phyloP scores from a whole-genome alignment of 2,797 vertebrate species.

The Trematomus bernacchii region DNA sequence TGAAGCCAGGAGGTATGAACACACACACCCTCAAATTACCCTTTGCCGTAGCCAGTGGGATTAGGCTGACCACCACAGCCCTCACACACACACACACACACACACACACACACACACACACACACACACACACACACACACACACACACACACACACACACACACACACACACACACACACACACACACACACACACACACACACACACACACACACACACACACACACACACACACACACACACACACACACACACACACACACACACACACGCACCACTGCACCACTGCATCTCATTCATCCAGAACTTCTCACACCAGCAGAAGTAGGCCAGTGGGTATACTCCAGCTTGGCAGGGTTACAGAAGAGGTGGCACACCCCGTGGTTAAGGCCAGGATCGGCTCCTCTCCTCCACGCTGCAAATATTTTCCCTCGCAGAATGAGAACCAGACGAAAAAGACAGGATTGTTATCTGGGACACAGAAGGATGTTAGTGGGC shows the following conservation, averaged over 20 bases:
- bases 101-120: conserved; percentile 32
- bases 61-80: conserved; percentile 68
- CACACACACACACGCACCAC: conserved; percentile 60
- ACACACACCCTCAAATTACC: conserved; percentile 84
- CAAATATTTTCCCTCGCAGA: conserved; percentile 79
- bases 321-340: conserved; percentile 74
- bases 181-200: conserved; percentile 45
- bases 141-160: conserved; percentile 62
- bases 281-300: conserved; percentile 61
- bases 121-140: conserved; percentile 62
- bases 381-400: conserved; percentile 66
- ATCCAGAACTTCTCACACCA: conserved; percentile 76
- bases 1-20: conserved; percentile 77
- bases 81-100: conserved; percentile 57
- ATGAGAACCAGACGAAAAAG: conserved; percentile 77
- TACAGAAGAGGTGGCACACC: conserved; percentile 77
- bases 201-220: conserved; percentile 50
- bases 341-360: conserved; percentile 65
- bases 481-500: background rate
- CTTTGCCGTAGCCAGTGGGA: conserved; percentile 70
- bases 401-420: conserved; percentile 52
- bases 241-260: conserved; percentile 63
- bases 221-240: conserved; percentile 63
- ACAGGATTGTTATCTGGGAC: conserved; percentile 56
- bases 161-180: conserved; percentile 63